phyloP scores from a whole-genome alignment of 1,140 invertebrate genomes.

The Macrobrachium rosenbergii region DNA sequence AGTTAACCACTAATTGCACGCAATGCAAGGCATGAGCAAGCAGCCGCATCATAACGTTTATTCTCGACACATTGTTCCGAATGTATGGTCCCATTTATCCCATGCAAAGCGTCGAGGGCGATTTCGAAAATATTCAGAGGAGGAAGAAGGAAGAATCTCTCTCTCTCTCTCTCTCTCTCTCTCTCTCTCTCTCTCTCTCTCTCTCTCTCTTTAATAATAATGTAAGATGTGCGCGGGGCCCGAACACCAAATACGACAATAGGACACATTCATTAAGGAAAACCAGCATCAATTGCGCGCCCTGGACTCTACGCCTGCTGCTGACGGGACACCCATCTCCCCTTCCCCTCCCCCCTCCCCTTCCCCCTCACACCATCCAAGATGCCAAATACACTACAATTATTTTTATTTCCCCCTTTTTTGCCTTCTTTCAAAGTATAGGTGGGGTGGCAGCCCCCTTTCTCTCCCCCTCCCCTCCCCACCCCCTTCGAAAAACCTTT shows the following conservation, averaged over 20 bases:
- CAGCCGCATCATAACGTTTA: no score
- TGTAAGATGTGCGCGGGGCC: conserved; percentile 49
- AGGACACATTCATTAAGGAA: conserved; percentile 55
- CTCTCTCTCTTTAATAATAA: conserved; percentile 49
- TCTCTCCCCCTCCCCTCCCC: no score
- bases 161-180: conserved; percentile 36
- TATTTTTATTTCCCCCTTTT: no score
- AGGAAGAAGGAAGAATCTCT: neutral
- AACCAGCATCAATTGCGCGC: conserved; percentile 58
- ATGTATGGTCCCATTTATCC: no score
- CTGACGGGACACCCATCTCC: conserved; percentile 37
- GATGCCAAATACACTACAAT: neutral
- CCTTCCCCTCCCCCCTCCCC: neutral
- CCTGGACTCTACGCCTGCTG: conserved; percentile 39
- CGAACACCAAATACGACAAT: conserved; percentile 51
- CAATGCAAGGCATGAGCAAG: no score
- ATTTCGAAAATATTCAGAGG: neutral
- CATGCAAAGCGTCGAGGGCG: no score
- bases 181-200: conserved; percentile 52
- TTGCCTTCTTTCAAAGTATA: no score
- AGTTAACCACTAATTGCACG: no score
- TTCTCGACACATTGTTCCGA: no score
- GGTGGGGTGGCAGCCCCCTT: no score
- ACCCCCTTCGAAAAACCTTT: no score
- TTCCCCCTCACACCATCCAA: neutral